These are phyloP conservation scores for Phalera bucephala DNA, from an alignment of 2,888 invertebrate genomes.

Conservation along the genomic window DNA sequence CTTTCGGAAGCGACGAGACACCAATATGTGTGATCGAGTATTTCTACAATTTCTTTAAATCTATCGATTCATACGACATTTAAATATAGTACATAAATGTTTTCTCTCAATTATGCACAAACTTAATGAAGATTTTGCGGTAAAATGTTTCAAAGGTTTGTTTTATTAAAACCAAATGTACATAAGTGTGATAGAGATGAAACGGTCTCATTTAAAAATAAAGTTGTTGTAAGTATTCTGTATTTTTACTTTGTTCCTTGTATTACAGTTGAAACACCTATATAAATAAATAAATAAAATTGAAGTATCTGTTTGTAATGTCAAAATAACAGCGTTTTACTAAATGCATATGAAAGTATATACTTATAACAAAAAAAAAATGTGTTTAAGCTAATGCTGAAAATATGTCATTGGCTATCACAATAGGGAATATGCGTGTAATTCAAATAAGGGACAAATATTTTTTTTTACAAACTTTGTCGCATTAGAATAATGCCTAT, in stretches of 20 bases:
- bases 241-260: constrained; percentile 29
- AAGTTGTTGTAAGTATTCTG: constrained; percentile 76
- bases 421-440: too few species aligned
- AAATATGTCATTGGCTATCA: too few species aligned
- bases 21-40: constrained; percentile 66
- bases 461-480: too few species aligned
- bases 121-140: constrained; percentile 73
- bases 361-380: too few species aligned
- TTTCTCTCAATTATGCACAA: constrained; percentile 81
- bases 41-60: constrained; percentile 57
- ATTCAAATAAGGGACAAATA: too few species aligned
- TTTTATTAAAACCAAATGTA: constrained; percentile 82
- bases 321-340: too few species aligned
- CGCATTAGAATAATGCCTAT: too few species aligned
- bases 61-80: constrained; percentile 70
- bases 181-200: constrained; percentile 83
- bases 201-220: constrained; percentile 81
- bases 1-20: constrained; percentile 56
- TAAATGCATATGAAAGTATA: too few species aligned
- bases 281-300: too few species aligned
- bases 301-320: too few species aligned
- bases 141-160: constrained; percentile 75
- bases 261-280: too few species aligned
- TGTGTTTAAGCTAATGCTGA: too few species aligned
- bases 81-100: constrained; percentile 49